Evolutionary conservation across 2,113 vertebrate species (phyloP).

Genomic region (Solea senegalensis): DNA sequence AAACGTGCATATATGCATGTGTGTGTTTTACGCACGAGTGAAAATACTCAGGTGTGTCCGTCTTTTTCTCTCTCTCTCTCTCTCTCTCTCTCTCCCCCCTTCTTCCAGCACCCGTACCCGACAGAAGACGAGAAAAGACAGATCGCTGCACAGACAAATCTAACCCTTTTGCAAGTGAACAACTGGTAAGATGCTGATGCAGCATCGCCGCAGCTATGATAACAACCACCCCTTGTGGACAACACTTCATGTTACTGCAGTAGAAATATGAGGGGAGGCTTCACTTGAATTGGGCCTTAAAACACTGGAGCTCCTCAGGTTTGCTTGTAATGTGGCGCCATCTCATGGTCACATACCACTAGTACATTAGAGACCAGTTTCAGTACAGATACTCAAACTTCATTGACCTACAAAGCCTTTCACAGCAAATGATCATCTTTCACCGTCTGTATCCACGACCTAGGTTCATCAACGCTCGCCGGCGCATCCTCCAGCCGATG

Average conservation of each 20-base stretch:
- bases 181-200: constrained; percentile 89
- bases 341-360: constrained; percentile 55
- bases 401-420: not conserved
- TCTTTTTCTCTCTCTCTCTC: not conserved
- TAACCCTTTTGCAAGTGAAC: constrained; percentile 98
- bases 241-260: not conserved
- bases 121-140: constrained; percentile 99
- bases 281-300: not conserved
- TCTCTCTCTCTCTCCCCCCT: constrained; percentile 2
- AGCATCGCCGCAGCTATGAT: not conserved
- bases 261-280: not conserved
- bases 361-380: constrained; percentile 18
- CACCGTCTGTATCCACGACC: not conserved
- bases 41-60: not conserved
- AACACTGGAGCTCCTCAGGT: too few species aligned
- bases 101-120: constrained; percentile 93
- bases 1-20: not conserved
- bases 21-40: not conserved
- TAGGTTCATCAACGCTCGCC: constrained; percentile 96
- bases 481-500: constrained; percentile 98
- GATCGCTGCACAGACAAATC: constrained; percentile 96
- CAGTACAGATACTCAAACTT: not conserved
- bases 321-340: constrained; percentile 52
- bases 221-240: not conserved
- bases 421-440: not conserved